A percentile compares a stretch with the other conserved stretches of the same genome.
Conservation (phyloP, 2,888 invertebrate genomes). For the Nymphalis urticae region DNA sequence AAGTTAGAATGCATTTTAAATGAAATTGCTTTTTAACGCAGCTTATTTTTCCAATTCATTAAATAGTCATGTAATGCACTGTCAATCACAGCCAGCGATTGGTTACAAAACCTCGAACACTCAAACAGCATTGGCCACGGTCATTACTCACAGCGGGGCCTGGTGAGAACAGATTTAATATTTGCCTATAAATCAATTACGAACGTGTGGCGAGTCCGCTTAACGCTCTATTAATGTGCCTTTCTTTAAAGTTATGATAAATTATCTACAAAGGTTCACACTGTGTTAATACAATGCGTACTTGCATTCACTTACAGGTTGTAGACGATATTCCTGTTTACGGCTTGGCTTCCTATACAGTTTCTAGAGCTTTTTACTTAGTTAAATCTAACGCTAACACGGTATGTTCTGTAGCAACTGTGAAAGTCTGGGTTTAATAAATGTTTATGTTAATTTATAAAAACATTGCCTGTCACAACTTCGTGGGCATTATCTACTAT, state of each 20-base stretch:
- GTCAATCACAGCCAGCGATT: constrained; percentile 60
- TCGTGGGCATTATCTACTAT: too few relatives aligned
- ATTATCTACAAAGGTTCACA: constrained; percentile 46
- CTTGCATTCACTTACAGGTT: constrained; percentile 36
- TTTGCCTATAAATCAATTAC: constrained; percentile 79
- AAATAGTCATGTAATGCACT: constrained; percentile 39
- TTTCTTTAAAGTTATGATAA: constrained; percentile 64
- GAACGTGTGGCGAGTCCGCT: constrained; percentile 63
- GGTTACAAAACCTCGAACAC: constrained; percentile 57
- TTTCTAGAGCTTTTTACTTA: constrained; percentile 11
- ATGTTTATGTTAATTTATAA: too few relatives aligned
- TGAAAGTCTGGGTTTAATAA: too few relatives aligned
- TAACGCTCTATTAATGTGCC: constrained; percentile 65
- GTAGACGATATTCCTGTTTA: constrained; percentile 29
- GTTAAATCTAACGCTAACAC: background rate
- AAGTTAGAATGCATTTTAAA: constrained; percentile 28
- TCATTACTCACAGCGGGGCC: constrained; percentile 67
- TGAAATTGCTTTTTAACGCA: constrained; percentile 23
- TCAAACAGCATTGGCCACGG: constrained; percentile 58
- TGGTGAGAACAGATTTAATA: constrained; percentile 78
- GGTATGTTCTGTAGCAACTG: background rate
- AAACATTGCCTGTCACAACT: too few relatives aligned
- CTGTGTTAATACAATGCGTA: constrained; percentile 31
- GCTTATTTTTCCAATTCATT: constrained; percentile 20
- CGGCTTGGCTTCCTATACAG: constrained; percentile 27